Percentiles rank a stretch among this genome's conserved stretches.
phyloP scores from a whole-genome alignment of 2,797 vertebrate genomes.

The Malurus splendens region DNA sequence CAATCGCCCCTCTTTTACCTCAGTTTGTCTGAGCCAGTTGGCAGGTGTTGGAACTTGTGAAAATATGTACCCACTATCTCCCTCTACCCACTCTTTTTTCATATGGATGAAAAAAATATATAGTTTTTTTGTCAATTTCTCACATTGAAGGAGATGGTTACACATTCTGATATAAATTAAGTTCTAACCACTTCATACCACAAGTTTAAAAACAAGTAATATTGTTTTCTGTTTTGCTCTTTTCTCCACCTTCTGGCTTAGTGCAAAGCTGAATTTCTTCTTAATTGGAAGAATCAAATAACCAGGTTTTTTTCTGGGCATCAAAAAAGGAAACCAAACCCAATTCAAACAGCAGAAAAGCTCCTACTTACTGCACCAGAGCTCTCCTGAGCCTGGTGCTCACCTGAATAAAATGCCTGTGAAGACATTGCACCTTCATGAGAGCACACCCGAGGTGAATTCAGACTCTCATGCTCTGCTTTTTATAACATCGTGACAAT shows the following conservation, averaged over 20 bases:
- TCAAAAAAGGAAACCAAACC: background rate
- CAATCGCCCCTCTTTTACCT: background rate
- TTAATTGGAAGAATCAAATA: background rate
- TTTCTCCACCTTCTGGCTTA: background rate
- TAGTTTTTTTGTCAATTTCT: background rate
- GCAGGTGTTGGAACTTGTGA: background rate
- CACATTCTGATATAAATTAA: background rate
- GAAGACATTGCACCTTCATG: background rate
- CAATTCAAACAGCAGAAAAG: background rate
- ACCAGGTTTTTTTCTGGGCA: background rate
- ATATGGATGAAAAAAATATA: background rate
- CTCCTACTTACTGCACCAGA: background rate
- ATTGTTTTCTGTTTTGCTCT: background rate
- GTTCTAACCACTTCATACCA: background rate
- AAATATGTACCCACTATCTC: background rate
- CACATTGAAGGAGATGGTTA: background rate
- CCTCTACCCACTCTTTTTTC: conserved; percentile 18
- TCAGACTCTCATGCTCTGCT: background rate
- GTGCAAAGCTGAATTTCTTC: background rate
- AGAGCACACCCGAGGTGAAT: background rate
- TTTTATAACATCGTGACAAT: background rate
- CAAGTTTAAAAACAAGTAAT: background rate
- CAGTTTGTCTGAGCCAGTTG: background rate
- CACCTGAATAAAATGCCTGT: background rate
- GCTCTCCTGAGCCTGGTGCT: background rate